phyloP scores from a whole-genome alignment of 2,113 vertebrate species.

The Seriola dumerili region DNA sequence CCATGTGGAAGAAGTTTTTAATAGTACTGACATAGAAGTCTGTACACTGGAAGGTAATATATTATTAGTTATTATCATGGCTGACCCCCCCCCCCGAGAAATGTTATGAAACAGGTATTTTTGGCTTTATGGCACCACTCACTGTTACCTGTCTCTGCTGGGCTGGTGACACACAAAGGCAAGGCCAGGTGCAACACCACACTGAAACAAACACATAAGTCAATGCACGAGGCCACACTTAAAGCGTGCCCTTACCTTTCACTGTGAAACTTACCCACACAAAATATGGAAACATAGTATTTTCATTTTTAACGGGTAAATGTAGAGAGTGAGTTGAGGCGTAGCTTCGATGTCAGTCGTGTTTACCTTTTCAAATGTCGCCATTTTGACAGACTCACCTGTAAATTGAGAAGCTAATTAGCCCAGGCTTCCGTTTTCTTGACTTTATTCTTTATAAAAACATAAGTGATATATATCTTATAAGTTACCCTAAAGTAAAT shows the following conservation, averaged over 20 bases:
- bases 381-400: slow-evolving; percentile 23
- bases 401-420: slow-evolving; percentile 18
- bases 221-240: background rate
- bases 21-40: background rate
- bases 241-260: background rate
- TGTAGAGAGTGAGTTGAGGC: background rate
- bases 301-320: background rate
- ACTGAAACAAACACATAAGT: slow-evolving; percentile 9
- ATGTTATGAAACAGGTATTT: background rate
- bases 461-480: no score
- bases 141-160: slow-evolving; percentile 21
- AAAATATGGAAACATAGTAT: fast-evolving
- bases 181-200: slow-evolving; percentile 13
- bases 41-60: background rate
- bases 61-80: background rate
- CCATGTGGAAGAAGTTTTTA: background rate
- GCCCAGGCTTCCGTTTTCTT: background rate
- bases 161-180: background rate
- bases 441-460: background rate
- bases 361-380: background rate
- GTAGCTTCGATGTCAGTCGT: background rate
- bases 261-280: background rate
- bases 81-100: background rate
- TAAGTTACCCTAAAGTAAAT: background rate
- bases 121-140: no score